Conservation (phyloP, 2,888 invertebrate genomes). For the Molanna angustata region DNA sequence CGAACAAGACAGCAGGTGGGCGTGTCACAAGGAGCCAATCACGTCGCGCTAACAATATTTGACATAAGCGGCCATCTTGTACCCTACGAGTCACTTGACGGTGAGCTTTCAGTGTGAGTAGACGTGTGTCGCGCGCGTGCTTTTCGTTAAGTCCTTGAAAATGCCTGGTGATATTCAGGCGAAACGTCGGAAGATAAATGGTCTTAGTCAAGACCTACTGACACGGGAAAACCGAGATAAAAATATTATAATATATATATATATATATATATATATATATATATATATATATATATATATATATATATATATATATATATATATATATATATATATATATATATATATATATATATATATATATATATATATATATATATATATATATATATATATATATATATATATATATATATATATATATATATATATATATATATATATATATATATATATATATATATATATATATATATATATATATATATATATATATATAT, state of each 20-base stretch:
- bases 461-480: neutral
- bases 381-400: neutral
- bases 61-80: too few species aligned
- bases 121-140: too few species aligned
- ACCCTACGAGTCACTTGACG: too few species aligned
- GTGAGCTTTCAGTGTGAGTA: too few species aligned
- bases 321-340: neutral
- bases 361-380: neutral
- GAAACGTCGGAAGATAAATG: too few species aligned
- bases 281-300: neutral
- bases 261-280: neutral
- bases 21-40: too few species aligned
- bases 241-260: neutral
- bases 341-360: neutral
- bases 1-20: too few species aligned
- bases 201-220: too few species aligned
- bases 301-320: neutral
- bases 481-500: neutral
- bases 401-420: neutral
- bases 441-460: neutral
- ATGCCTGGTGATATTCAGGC: too few species aligned
- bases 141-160: too few species aligned
- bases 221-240: too few species aligned
- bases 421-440: neutral
- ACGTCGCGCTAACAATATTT: too few species aligned